Evolutionary conservation across 2,113 vertebrate genomes (phyloP), one percentile per base, ranked within the genome.

Genomic region (Oncorhynchus mykiss): DNA sequence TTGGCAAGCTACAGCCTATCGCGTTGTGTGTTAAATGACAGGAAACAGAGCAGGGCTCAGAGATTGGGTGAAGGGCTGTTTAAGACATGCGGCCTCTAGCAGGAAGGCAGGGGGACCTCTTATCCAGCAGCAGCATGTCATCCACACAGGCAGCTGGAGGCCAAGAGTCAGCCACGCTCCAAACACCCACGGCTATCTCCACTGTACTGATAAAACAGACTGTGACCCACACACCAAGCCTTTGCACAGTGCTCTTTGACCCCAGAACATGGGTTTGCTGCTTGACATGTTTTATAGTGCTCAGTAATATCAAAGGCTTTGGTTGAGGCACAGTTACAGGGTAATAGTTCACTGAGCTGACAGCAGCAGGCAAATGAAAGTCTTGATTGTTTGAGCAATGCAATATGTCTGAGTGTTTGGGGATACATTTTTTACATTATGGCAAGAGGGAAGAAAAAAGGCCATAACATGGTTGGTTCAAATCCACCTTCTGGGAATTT

Each of bases 381-480:
- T 64, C 69, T 54, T 79, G 73, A 80, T 78, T 79, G 77, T 86
- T 82, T 78, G 48, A 82, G 70, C 74, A 82, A 84, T 88, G 70
- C 86, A 86, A 74, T 77, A 86, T 82, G 81, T 86, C 72, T 72
- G 67, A 83, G 75, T 67, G 82, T 78, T 85, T 88, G 83, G 48
- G 81, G 80, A 83, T 86, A 68, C 22, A 72, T 80, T 77, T 84
- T 80, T 57, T n/a, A 45, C 73, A 82, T 82, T 73, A 72, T 18
- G 73, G 69, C 18, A 72, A 85, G 72, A 11, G 67, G 54, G 27
- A 78, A 73, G 74, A 70, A 75, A 80, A 66, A 67, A 59, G 70
- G 76, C 73, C 79, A 83, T 62, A 74, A 73, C 71, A 72, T n/a
- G 18, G 67, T 77, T 80, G 77, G 74, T 67, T 60, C 74, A 54